Evolutionary conservation across 2,113 vertebrate species (phyloP).

Genomic region (Panthera tigris): DNA sequence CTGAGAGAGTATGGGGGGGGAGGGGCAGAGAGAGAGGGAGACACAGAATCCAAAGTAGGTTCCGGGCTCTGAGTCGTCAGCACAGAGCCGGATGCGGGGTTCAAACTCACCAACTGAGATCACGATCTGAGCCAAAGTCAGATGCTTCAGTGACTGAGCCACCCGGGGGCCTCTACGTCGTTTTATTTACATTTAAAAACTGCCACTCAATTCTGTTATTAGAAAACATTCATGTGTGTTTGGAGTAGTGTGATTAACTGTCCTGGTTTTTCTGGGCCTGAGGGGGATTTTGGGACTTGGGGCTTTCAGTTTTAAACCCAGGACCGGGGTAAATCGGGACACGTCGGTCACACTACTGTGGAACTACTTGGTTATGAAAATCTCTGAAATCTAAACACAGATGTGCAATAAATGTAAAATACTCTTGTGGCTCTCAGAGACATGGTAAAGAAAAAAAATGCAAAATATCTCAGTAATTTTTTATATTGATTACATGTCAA

Average conservation of each 20-base stretch:
- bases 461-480: background rate
- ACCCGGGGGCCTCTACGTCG: background rate
- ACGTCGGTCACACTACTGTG: background rate
- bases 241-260: background rate
- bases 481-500: background rate
- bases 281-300: background rate
- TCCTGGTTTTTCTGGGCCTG: background rate
- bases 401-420: background rate
- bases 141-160: background rate
- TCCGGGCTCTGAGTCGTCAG: no score
- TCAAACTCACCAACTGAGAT: background rate
- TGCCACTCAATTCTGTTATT: background rate
- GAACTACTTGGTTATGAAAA: background rate
- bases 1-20: background rate
- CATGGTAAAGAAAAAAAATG: background rate
- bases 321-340: background rate
- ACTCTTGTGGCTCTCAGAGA: background rate
- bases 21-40: background rate
- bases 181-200: constrained; percentile 27
- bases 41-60: background rate
- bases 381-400: background rate
- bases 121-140: background rate
- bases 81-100: background rate
- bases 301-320: background rate
- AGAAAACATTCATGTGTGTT: background rate